Percentiles rank a stretch among this genome's conserved stretches.
These are phyloP conservation scores for Eueremaeus valkanovi DNA, from an alignment of 2,888 invertebrate genomes.

Conservation along the genomic window DNA sequence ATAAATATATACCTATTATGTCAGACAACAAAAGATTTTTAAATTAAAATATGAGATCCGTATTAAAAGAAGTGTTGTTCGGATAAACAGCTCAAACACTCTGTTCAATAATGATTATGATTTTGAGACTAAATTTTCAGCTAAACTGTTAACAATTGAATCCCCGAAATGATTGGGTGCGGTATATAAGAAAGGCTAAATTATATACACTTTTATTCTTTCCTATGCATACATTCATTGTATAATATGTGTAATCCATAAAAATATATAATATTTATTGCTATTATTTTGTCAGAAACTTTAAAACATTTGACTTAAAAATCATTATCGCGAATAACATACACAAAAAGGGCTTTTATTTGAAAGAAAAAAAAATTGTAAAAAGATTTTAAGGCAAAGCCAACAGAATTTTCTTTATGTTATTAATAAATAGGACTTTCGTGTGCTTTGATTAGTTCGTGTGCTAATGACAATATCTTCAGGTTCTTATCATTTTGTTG, in stretches of 20 bases:
- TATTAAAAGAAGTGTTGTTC: neutral
- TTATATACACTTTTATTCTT: neutral
- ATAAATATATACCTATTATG: neutral
- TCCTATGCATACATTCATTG: neutral
- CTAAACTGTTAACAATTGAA: neutral
- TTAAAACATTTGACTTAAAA: neutral
- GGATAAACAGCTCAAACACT: too few relatives aligned
- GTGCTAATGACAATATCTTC: constrained; percentile 10
- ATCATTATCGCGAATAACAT: neutral
- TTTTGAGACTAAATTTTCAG: neutral
- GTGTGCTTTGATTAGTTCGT: neutral
- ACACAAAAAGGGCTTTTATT: neutral
- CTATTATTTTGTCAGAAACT: constrained; percentile 16
- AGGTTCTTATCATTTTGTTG: neutral
- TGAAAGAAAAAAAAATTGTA: neutral
- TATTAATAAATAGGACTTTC: constrained; percentile 5
- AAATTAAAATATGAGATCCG: neutral
- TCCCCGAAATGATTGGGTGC: neutral
- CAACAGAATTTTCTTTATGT: neutral
- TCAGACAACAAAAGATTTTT: neutral
- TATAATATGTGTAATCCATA: neutral
- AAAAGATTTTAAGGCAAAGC: neutral
- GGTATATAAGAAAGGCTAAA: neutral
- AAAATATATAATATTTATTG: too few relatives aligned
- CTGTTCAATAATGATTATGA: neutral